A percentile compares a stretch with the other conserved stretches of the same genome.
Evolutionary conservation across 2,888 invertebrate genomes (phyloP).

Genomic region (Eustalomyia histrio): DNA sequence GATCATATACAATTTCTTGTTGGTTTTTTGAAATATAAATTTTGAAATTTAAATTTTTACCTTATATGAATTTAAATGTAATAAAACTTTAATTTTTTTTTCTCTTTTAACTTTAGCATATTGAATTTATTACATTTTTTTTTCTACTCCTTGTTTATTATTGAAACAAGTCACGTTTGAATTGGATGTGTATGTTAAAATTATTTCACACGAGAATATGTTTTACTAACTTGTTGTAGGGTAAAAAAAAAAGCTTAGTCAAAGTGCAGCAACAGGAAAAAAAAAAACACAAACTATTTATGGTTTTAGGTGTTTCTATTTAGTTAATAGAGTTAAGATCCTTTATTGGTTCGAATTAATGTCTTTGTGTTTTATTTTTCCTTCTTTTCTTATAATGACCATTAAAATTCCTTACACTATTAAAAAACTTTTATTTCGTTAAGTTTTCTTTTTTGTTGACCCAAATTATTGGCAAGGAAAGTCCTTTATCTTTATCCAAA

Average conservation of each 20-base stretch:
- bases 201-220: neutral
- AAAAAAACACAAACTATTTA: neutral
- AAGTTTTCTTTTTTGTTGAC: neutral
- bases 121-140: neutral
- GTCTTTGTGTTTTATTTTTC: neutral
- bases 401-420: neutral
- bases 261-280: neutral
- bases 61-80: neutral
- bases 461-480: neutral
- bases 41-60: neutral
- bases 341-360: neutral
- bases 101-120: neutral
- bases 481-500: neutral
- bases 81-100: neutral
- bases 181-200: neutral
- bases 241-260: neutral
- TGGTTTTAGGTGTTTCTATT: neutral
- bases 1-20: too few species aligned
- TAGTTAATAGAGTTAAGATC: neutral
- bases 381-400: neutral
- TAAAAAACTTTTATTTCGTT: neutral
- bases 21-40: too few species aligned
- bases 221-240: neutral
- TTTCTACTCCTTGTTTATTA: neutral
- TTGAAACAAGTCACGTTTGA: neutral